These are phyloP conservation scores for Drosophila ezoana DNA, from an alignment of 2,888 invertebrate species.

Conservation along the genomic window DNA sequence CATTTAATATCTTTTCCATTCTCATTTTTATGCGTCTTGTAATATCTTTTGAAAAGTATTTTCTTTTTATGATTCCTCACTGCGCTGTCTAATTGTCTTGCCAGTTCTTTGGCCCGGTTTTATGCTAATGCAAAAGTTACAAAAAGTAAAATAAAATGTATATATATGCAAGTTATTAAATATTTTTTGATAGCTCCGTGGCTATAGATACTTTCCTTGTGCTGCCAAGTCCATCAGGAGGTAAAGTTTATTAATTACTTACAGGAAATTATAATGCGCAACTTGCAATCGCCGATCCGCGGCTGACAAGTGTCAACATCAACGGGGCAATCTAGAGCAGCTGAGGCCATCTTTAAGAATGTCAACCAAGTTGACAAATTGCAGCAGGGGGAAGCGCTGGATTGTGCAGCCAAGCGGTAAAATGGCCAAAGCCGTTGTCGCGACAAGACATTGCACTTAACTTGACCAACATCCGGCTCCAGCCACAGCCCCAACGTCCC, in stretches of 20 bases:
- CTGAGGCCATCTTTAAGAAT: constrained; percentile 67
- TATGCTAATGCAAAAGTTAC: constrained; percentile 62
- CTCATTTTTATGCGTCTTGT: constrained; percentile 65
- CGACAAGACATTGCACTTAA: constrained; percentile 76
- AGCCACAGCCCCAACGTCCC: background rate
- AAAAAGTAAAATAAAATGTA: constrained; percentile 3
- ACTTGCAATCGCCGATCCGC: constrained; percentile 39
- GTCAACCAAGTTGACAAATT: constrained; percentile 63
- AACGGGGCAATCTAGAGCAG: constrained; percentile 43
- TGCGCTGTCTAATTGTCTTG: constrained; percentile 58
- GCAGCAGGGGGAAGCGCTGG: constrained; percentile 17
- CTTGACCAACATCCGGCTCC: constrained; percentile 60
- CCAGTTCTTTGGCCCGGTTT: constrained; percentile 40
- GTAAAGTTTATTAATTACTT: constrained; percentile 46
- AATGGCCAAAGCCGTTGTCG: constrained; percentile 55
- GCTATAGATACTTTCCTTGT: background rate
- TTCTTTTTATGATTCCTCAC: constrained; percentile 56
- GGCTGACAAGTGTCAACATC: constrained; percentile 13
- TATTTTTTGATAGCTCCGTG: constrained; percentile 3
- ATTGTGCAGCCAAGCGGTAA: constrained; percentile 51
- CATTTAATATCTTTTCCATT: constrained; percentile 42
- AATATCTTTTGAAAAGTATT: constrained; percentile 59
- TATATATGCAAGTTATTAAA: background rate
- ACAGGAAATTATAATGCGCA: constrained; percentile 43
- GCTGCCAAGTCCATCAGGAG: constrained; percentile 37